Evolutionary conservation across 2,113 vertebrate genomes (phyloP), one percentile per base, ranked within the genome.

Genomic region (Elephas maximus): DNA sequence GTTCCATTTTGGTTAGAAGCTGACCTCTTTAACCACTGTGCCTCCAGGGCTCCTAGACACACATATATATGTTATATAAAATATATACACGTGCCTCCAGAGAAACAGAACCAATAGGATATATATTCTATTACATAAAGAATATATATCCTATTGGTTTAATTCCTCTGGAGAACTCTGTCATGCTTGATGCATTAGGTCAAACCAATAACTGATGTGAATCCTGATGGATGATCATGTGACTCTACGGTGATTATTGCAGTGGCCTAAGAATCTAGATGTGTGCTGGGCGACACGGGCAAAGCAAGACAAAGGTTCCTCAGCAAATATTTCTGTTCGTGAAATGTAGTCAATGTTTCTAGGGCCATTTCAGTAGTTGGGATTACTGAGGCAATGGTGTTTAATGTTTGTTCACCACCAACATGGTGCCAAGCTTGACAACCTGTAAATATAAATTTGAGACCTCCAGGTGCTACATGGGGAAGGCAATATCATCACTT

Each of bases 231-330:
- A 71, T 89, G 71, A 91, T 91, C 74, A 51, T 33, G 20, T 37
- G 5, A 28, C 33, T 15, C 1, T 0, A 33, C 1, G 6, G 1
- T 2, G 0, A 28, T 69, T 20, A 74, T 60, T 24, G 45, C 21
- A 7, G 4, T 53, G 14, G 53, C 45, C 37, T 6, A 17, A 44
- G 37, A 67, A 45, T 67, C 51, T 44, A 51, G 84, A 65, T 28
- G 44, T 51, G 23, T 69, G 53, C 33, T 44, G n/a, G 45, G 63
- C 83, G 63, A 71, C 0, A 7, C 0, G 1, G 67, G 51, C 6
- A 85, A 67, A 37, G 48, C 1, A 18, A 37, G 28, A n/a, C 18
- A 53, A 37, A 80, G 8, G 11, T 63, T 77, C 90, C 69, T 86
- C 20, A 0, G 8, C 20, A 76, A 60, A 10, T 65, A 74, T 24